Conservation (phyloP, 2,888 invertebrate genomes). For the Drosophila prostipennis region DNA sequence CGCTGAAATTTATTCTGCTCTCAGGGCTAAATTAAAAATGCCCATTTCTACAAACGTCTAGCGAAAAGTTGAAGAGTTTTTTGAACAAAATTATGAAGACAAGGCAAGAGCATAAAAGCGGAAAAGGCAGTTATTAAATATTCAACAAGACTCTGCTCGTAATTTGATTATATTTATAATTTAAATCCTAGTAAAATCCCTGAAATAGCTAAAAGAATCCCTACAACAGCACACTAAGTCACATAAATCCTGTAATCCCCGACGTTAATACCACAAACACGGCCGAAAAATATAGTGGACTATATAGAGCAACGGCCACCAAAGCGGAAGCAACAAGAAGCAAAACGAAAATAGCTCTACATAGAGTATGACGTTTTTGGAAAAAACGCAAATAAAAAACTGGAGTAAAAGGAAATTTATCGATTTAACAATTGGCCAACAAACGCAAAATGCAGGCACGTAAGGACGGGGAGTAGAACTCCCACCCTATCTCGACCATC, state of each 20-base stretch:
- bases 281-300: constrained; percentile 22
- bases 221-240: constrained; percentile 18
- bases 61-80: not conserved
- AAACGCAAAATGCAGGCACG: constrained; percentile 50
- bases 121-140: constrained; percentile 1
- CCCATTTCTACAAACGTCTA: not conserved
- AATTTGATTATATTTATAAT: constrained; percentile 23
- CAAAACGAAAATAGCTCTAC: constrained; percentile 9
- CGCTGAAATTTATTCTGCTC: constrained; percentile 1
- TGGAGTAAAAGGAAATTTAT: constrained; percentile 45
- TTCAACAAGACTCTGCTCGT: constrained; percentile 3
- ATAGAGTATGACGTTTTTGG: constrained; percentile 21
- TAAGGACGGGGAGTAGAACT: constrained; percentile 5
- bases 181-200: not conserved
- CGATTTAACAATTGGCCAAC: constrained; percentile 65
- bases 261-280: constrained; percentile 25
- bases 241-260: not conserved
- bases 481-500: not conserved
- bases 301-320: constrained; percentile 1
- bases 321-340: constrained; percentile 8
- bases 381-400: constrained; percentile 10
- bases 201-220: constrained; percentile 1
- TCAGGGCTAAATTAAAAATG: constrained; percentile 5
- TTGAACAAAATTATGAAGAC: not conserved
- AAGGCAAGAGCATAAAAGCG: not conserved